phyloP scores from a whole-genome alignment of 2,797 vertebrate species.

The Arremon aurantiirostris region DNA sequence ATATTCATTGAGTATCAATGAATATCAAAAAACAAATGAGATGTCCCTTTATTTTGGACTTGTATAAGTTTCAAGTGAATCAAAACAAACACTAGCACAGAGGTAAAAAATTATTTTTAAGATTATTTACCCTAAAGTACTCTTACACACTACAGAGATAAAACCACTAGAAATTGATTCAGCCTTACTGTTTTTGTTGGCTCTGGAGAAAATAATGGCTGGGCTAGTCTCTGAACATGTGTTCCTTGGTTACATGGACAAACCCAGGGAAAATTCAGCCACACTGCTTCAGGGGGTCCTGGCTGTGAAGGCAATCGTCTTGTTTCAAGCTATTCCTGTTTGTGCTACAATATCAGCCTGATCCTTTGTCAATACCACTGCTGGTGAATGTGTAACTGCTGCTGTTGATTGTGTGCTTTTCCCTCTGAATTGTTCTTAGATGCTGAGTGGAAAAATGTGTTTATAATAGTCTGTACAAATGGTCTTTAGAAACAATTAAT shows the following conservation, averaged over 20 bases:
- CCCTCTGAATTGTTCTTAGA: neutral
- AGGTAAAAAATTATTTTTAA: neutral
- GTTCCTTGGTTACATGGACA: neutral
- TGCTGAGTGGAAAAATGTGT: neutral
- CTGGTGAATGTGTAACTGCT: neutral
- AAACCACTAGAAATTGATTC: neutral
- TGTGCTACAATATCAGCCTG: accelerated
- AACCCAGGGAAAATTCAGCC: neutral
- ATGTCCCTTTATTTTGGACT: neutral
- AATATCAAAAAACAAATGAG: neutral
- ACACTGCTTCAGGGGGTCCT: neutral
- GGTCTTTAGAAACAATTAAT: neutral
- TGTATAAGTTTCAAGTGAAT: neutral
- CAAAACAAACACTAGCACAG: neutral
- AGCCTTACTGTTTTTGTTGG: neutral
- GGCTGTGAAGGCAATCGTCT: neutral
- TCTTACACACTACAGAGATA: neutral
- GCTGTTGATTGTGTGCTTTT: neutral
- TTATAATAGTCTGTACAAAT: neutral
- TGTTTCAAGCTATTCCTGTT: neutral
- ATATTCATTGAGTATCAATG: neutral
- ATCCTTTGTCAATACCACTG: neutral
- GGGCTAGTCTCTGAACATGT: neutral
- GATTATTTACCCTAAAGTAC: neutral
- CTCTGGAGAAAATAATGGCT: neutral